phyloP scores from a whole-genome alignment of 2,113 vertebrate species.

The Laterallus jamaicensis region DNA sequence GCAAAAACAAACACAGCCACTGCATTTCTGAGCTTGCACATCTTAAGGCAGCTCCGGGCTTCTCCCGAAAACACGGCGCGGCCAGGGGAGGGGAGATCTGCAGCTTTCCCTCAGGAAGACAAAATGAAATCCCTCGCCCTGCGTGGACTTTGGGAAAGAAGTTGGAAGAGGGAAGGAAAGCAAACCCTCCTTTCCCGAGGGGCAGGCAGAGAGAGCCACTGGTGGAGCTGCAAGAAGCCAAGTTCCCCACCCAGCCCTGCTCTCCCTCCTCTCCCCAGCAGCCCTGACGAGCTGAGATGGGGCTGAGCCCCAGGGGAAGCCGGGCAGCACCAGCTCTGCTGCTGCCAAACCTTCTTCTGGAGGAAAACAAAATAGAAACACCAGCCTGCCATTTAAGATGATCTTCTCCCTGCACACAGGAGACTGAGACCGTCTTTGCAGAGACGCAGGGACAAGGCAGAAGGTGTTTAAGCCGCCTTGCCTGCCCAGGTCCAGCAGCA shows the following conservation, averaged over 20 bases:
- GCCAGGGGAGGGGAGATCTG: neutral
- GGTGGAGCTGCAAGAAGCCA: neutral
- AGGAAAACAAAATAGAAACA: neutral
- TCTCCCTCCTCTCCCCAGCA: neutral
- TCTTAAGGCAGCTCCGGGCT: conserved; percentile 35
- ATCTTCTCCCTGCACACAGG: neutral
- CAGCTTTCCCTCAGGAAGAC: neutral
- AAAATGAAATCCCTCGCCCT: neutral
- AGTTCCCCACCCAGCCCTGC: neutral
- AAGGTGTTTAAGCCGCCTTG: neutral
- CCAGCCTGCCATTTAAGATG: neutral
- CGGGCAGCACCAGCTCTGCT: neutral
- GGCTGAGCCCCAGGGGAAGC: neutral
- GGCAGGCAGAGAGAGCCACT: neutral
- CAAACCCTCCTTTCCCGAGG: neutral
- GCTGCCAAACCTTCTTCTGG: neutral
- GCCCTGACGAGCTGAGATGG: neutral
- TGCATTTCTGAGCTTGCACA: conserved; percentile 48
- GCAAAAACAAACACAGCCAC: conserved; percentile 50
- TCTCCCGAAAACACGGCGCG: neutral
- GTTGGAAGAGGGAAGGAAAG: neutral
- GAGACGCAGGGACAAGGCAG: neutral
- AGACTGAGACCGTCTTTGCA: neutral
- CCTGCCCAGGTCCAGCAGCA: neutral
- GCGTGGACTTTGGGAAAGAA: neutral